Percentiles rank a stretch among this genome's conserved stretches.
These are phyloP conservation scores for Peromyscus eremicus DNA, from an alignment of 2,797 vertebrate species.

Conservation along the genomic window DNA sequence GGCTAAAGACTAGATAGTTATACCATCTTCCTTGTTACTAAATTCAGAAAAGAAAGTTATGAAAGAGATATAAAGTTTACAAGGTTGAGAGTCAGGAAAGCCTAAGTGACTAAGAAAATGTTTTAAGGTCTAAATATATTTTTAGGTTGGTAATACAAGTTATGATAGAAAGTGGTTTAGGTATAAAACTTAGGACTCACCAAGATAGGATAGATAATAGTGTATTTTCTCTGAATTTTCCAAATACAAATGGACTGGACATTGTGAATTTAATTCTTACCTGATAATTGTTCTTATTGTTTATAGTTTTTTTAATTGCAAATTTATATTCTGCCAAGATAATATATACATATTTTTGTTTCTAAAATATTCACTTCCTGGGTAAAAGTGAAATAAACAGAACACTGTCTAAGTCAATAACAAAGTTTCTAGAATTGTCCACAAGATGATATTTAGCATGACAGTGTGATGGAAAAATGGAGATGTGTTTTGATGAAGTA, in stretches of 20 bases:
- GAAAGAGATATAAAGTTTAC: neutral
- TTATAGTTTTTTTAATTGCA: constrained; percentile 14
- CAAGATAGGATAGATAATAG: too few relatives aligned
- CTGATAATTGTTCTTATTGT: neutral
- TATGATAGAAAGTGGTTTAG: neutral
- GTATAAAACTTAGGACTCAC: neutral
- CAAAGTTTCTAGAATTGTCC: constrained; percentile 31
- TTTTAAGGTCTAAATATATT: neutral
- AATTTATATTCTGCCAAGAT: constrained; percentile 50
- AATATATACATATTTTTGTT: constrained; percentile 56
- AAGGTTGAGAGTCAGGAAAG: neutral
- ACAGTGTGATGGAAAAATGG: constrained; percentile 20
- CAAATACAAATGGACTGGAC: neutral
- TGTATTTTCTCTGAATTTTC: too few relatives aligned
- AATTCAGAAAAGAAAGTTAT: neutral
- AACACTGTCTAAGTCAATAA: constrained; percentile 2
- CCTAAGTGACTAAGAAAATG: neutral
- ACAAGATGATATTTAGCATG: constrained; percentile 35
- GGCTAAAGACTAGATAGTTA: neutral
- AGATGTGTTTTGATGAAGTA: constrained; percentile 54
- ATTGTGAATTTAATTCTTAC: neutral
- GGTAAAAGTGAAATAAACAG: constrained; percentile 40
- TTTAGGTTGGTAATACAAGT: neutral
- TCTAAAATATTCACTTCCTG: constrained; percentile 63
- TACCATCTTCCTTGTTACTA: neutral